Percentiles rank a stretch among this genome's conserved stretches.
Conservation (phyloP, 2,797 vertebrate genomes). For the Pseudochaenichthys georgianus region DNA sequence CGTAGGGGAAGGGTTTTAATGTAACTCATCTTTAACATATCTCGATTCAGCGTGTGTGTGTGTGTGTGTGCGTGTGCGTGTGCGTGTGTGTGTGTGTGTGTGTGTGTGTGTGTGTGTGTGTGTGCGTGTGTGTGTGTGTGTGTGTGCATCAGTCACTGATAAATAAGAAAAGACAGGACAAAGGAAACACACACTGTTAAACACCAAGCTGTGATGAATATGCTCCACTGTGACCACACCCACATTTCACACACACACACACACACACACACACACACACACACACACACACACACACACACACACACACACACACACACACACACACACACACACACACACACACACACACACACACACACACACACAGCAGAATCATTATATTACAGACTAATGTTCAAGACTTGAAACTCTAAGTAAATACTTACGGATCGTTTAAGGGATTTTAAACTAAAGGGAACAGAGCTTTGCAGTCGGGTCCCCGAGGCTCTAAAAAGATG, state of each 20-base stretch:
- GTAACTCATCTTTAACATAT: neutral
- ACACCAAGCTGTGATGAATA: conserved; percentile 77
- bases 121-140: conserved; percentile 14
- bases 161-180: conserved; percentile 66
- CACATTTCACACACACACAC: conserved; percentile 64
- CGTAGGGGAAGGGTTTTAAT: neutral
- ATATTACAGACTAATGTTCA: too few species aligned
- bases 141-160: conserved; percentile 38
- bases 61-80: conserved; percentile 4
- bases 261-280: too few species aligned
- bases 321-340: neutral
- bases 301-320: conserved; percentile 28
- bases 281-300: too few species aligned
- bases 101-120: neutral
- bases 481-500: too few species aligned
- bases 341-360: too few species aligned
- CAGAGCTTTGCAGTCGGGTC: too few species aligned
- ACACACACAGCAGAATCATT: too few species aligned
- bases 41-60: neutral
- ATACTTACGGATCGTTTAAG: too few species aligned
- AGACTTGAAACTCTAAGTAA: too few species aligned
- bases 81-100: conserved; percentile 21
- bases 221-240: conserved; percentile 59
- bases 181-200: conserved; percentile 64
- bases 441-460: too few species aligned